phyloP scores from a whole-genome alignment of 2,797 vertebrate species.

The Molothrus ater region DNA sequence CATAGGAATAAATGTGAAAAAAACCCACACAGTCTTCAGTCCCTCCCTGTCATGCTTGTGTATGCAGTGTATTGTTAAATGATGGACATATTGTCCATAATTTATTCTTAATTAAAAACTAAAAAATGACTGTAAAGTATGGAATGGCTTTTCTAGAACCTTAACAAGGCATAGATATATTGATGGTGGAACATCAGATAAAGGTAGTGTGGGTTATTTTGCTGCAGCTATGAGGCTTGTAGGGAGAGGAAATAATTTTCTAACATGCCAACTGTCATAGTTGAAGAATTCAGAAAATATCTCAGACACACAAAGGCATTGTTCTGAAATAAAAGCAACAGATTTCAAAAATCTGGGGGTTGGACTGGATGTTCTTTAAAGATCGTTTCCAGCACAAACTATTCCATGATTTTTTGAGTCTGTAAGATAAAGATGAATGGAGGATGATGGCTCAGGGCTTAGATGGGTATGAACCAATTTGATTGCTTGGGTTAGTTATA shows the following conservation, averaged over 20 bases:
- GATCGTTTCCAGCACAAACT: not conserved
- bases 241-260: not conserved
- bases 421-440: not conserved
- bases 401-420: not conserved
- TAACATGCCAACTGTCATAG: not conserved
- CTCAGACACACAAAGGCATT: not conserved
- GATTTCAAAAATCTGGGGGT: not conserved
- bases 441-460: not conserved
- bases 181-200: not conserved
- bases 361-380: not conserved
- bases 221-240: not conserved
- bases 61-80: not conserved
- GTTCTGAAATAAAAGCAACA: slow-evolving; percentile 6
- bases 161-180: not conserved
- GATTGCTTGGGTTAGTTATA: not conserved
- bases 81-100: not conserved
- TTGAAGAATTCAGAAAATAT: not conserved
- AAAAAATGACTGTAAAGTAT: not conserved
- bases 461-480: not conserved
- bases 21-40: not conserved
- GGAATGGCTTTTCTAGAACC: not conserved
- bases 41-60: not conserved
- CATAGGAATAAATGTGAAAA: not conserved
- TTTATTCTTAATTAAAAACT: not conserved
- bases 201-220: not conserved